Base-by-base conservation (phyloP, 2,113 vertebrate species). In the Thamnophis sirtalis region DNA sequence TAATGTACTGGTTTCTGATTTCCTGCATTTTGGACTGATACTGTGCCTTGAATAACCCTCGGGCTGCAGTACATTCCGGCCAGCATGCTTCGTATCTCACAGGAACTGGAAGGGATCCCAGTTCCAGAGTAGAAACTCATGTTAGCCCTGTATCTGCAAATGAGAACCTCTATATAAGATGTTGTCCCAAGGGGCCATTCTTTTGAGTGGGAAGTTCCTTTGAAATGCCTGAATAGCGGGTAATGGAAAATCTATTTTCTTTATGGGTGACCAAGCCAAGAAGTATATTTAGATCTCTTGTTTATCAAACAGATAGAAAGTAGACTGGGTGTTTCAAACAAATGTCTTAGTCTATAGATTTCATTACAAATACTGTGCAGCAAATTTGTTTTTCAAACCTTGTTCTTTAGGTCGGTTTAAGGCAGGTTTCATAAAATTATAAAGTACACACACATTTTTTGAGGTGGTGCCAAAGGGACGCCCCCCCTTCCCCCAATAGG, bases 241-340 rank as follows among this genome's bases (percentile, higher is more conserved):
- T 91, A 43, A 91, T 91, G 86, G 73, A 91, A 84, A 84, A 93
- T 88, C 53, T 58, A 84, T 87, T 91, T 87, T 22, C 68, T 38
- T n/a, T 88, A 17, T 22, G 43, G 48, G 68, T 24, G 53, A 58
- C 43, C 13, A 56, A 50, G 54, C 53, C 55, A 89, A 63, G 54
- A 60, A 73, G n/a, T 80, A 4, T 60, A 43, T 51, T 84, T 21
- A 21, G 22, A 56, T 60, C 2, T 85, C 60, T 89, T 56, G 54
- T 43, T 53, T 84, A 85, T 85, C 19, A 58, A 38, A 8, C 4
- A 60, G 50, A 11, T 43, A 6, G 43, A 89, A 89, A 60, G 49
- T 24, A 43, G 86, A 24, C 24, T n/a, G 51, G 85, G n/a, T 24
- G 10, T 24, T 73, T 43, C 43, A 87, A 91, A 38, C 22, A 68